These are phyloP conservation scores for Polyommatus iphigenia DNA, from an alignment of 2,888 invertebrate genomes.

Conservation along the genomic window DNA sequence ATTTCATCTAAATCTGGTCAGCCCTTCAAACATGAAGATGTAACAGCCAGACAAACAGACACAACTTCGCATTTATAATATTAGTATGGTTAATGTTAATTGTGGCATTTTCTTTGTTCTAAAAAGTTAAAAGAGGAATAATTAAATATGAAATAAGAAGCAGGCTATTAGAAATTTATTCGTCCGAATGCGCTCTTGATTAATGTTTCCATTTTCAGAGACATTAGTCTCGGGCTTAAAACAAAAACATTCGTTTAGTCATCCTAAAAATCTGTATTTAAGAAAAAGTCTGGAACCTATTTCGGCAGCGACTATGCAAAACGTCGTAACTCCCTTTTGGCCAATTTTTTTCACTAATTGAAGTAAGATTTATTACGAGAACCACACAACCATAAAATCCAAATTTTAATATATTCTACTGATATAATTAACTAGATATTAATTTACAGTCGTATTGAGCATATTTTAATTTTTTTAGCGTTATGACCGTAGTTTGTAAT, in stretches of 20 bases:
- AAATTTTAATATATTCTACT: no score
- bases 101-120: not conserved
- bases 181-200: not conserved
- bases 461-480: no score
- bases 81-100: no score
- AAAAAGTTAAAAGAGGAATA: not conserved
- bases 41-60: no score
- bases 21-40: no score
- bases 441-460: no score
- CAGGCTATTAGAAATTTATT: not conserved
- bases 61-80: not conserved
- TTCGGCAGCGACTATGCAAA: not conserved
- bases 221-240: not conserved
- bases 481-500: no score
- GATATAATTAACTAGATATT: no score
- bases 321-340: not conserved
- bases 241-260: not conserved
- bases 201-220: constrained; percentile 10
- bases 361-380: not conserved
- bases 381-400: not conserved
- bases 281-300: not conserved
- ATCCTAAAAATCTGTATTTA: not conserved
- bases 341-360: not conserved
- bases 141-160: not conserved
- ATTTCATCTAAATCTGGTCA: no score